These are phyloP conservation scores for Coremacera marginata DNA, from an alignment of 2,888 invertebrate genomes.

Conservation along the genomic window DNA sequence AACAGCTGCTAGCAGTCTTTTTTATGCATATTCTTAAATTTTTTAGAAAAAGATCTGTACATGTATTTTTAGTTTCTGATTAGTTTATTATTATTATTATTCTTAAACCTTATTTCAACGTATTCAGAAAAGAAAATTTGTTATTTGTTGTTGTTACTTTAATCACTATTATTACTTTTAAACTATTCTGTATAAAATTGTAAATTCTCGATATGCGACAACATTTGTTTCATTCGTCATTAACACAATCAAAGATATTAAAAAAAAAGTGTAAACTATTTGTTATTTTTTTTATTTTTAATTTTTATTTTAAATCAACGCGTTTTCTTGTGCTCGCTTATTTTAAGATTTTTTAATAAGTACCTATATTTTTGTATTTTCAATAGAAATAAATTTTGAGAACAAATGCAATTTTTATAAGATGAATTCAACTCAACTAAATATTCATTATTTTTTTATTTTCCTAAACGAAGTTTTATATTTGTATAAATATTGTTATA, in stretches of 20 bases:
- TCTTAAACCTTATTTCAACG: constrained; percentile 37
- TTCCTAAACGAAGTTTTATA: no score
- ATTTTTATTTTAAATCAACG: no score
- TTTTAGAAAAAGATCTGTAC: background rate
- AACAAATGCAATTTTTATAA: no score
- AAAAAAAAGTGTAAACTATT: no score
- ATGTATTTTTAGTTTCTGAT: constrained; percentile 7
- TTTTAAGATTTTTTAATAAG: constrained; percentile 14
- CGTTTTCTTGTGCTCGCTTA: constrained; percentile 15
- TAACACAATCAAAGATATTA: background rate
- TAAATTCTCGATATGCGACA: constrained; percentile 32
- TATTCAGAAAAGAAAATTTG: constrained; percentile 19
- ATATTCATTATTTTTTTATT: no score
- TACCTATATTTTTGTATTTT: constrained; percentile 32
- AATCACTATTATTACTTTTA: constrained; percentile 24
- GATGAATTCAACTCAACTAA: no score
- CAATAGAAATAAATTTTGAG: background rate
- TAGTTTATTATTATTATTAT: constrained; percentile 25
- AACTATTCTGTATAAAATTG: constrained; percentile 36
- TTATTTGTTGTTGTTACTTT: constrained; percentile 36
- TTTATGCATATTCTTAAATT: constrained; percentile 20
- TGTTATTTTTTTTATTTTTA: no score
- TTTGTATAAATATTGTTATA: no score
- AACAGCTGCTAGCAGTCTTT: constrained; percentile 1
- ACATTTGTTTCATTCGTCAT: constrained; percentile 9